A percentile compares a stretch with the other conserved stretches of the same genome.
These are phyloP conservation scores for Cyclura pinguis DNA, from an alignment of 2,797 vertebrate genomes.

Conservation along the genomic window DNA sequence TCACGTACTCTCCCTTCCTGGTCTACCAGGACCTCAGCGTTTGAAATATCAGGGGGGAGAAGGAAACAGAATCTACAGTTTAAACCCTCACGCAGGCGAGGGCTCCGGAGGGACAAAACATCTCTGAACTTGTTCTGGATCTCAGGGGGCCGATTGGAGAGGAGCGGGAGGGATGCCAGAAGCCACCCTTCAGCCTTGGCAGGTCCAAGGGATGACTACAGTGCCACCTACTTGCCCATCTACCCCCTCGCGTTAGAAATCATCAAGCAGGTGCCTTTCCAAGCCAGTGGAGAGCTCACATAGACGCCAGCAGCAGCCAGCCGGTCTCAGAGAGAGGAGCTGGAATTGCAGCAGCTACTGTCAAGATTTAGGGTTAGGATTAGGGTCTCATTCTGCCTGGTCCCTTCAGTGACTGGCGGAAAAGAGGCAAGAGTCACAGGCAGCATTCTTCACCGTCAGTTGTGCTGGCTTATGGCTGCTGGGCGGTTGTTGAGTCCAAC, in stretches of 20 bases:
- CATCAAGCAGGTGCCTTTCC: not conserved
- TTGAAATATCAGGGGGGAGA: conserved; percentile 8
- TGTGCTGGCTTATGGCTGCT: too few relatives aligned
- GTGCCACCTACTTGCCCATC: too few relatives aligned
- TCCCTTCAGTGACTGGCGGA: not conserved
- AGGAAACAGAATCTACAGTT: not conserved
- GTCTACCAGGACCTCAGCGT: not conserved
- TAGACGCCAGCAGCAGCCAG: not conserved
- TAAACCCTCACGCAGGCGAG: not conserved
- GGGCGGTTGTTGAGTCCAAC: too few relatives aligned
- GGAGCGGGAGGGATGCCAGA: not conserved
- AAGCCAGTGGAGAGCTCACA: not conserved
- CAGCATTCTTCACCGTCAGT: too few relatives aligned
- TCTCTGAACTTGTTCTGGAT: not conserved
- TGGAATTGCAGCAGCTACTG: not conserved
- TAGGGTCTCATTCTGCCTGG: not conserved
- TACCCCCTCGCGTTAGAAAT: not conserved
- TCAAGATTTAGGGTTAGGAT: not conserved
- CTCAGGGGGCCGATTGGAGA: not conserved
- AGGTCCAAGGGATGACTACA: not conserved
- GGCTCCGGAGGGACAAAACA: not conserved
- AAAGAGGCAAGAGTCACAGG: not conserved
- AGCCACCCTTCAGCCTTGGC: not conserved
- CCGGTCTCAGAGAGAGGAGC: not conserved
- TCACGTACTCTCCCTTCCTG: not conserved